Evolutionary conservation across 2,113 vertebrate genomes (phyloP).

Genomic region (Aptenodytes patagonicus): DNA sequence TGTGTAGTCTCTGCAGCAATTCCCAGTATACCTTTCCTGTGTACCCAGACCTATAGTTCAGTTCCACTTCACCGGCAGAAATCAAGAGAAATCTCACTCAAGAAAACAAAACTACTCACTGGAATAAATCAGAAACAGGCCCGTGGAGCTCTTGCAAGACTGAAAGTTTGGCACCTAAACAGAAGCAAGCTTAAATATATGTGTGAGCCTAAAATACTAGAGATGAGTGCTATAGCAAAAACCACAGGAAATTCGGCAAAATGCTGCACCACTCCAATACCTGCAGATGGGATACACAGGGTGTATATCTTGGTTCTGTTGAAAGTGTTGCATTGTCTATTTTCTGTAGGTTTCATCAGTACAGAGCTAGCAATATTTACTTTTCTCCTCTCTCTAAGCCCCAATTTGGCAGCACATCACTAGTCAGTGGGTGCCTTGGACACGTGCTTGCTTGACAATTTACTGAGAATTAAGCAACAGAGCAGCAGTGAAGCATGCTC

Average conservation of each 20-base stretch:
- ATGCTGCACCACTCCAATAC: not conserved
- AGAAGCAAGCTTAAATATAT: not conserved
- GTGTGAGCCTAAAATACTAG: not conserved
- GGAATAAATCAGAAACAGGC: not conserved
- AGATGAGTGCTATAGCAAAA: not conserved
- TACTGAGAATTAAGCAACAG: not conserved
- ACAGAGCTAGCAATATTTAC: not conserved
- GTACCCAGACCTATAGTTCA: not conserved
- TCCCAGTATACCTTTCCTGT: not conserved
- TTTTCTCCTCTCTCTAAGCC: not conserved
- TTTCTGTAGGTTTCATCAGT: not conserved
- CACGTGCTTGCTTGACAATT: not conserved
- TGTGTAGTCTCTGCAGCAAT: not conserved
- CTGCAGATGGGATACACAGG: not conserved
- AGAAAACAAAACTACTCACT: not conserved
- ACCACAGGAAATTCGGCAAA: not conserved
- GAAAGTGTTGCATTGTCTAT: not conserved
- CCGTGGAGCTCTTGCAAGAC: not conserved
- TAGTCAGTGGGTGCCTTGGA: not conserved
- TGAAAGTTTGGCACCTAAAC: not conserved
- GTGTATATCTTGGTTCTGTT: not conserved
- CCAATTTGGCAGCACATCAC: not conserved
- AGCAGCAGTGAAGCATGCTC: not conserved
- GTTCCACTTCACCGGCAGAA: not conserved
- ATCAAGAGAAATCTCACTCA: not conserved